Evolutionary conservation across 2,888 invertebrate genomes (phyloP).

Genomic region (Tricholauxania praeusta): DNA sequence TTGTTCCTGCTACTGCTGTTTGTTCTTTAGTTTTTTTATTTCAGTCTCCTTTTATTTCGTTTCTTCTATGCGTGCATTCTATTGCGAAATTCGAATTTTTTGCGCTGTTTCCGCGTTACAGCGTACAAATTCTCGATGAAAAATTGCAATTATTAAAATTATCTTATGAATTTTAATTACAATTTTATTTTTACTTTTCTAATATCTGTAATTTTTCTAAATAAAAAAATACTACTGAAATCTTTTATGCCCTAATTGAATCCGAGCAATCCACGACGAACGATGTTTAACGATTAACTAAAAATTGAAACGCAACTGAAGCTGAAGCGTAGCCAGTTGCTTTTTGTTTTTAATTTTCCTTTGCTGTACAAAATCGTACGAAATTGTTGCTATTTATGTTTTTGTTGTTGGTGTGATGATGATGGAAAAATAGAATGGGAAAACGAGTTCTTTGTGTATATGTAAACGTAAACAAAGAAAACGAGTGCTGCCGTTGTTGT

Average conservation of each 20-base stretch:
- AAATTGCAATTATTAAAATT: conserved; percentile 17
- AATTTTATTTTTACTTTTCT: not conserved
- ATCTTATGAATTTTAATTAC: conserved; percentile 8
- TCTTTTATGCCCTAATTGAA: not conserved
- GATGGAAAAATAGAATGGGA: not conserved
- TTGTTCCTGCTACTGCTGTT: not conserved
- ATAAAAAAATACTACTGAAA: conserved; percentile 17
- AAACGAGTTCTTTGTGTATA: conserved; percentile 20
- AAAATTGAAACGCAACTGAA: conserved; percentile 14
- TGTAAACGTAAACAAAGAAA: conserved; percentile 1
- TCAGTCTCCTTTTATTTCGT: conserved; percentile 5
- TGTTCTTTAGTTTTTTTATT: not conserved
- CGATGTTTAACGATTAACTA: conserved; percentile 33
- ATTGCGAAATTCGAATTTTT: not conserved
- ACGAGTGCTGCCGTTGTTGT: no score
- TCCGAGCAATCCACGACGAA: conserved; percentile 27
- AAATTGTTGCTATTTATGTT: not conserved
- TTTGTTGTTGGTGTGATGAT: conserved; percentile 3
- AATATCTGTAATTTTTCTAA: not conserved
- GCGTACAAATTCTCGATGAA: no score
- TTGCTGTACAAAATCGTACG: no score
- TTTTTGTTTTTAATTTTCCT: no score
- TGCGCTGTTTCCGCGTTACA: not conserved
- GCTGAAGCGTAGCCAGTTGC: no score
- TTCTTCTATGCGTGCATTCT: not conserved